These are phyloP conservation scores for Acrocera orbiculus DNA, from an alignment of 2,888 invertebrate genomes.

Conservation along the genomic window DNA sequence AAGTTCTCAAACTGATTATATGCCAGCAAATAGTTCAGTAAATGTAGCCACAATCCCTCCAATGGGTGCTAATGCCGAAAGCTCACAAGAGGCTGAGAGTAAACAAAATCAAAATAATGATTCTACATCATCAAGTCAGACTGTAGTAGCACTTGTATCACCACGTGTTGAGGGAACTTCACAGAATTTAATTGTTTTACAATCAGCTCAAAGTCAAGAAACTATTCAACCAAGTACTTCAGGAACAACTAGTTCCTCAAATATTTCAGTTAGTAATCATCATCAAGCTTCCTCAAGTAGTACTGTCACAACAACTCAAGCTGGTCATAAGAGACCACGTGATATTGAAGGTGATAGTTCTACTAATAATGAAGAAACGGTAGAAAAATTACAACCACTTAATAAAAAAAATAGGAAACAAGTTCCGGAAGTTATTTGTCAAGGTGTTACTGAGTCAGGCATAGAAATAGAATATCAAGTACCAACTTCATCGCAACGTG, in stretches of 20 bases:
- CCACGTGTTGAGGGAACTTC: conserved; percentile 47
- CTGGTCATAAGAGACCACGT: conserved; percentile 40
- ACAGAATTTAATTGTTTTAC: conserved; percentile 21
- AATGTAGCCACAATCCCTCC: conserved; percentile 53
- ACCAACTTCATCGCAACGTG: conserved; percentile 71
- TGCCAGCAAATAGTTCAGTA: conserved; percentile 64
- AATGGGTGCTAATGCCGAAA: conserved; percentile 30
- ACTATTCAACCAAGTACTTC: conserved; percentile 28
- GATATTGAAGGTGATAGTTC: conserved; percentile 38
- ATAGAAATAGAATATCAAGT: conserved; percentile 60
- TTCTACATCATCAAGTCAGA: conserved; percentile 17
- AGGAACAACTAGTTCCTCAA: conserved; percentile 21
- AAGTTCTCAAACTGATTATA: conserved; percentile 63
- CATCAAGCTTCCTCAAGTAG: conserved; percentile 41
- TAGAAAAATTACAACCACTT: conserved; percentile 22
- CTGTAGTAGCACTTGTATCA: conserved; percentile 52
- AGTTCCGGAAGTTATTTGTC: conserved; percentile 17
- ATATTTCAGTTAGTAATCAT: conserved; percentile 30
- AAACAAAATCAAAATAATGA: conserved; percentile 26
- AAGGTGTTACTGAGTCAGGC: conserved; percentile 39
- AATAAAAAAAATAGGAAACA: conserved; percentile 26
- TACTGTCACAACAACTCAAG: conserved; percentile 50
- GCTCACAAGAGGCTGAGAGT: conserved; percentile 32
- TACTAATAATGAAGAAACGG: conserved; percentile 30
- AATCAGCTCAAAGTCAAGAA: conserved; percentile 21